These are phyloP conservation scores for Pseudois nayaur DNA, from an alignment of 2,113 vertebrate genomes.

Conservation along the genomic window DNA sequence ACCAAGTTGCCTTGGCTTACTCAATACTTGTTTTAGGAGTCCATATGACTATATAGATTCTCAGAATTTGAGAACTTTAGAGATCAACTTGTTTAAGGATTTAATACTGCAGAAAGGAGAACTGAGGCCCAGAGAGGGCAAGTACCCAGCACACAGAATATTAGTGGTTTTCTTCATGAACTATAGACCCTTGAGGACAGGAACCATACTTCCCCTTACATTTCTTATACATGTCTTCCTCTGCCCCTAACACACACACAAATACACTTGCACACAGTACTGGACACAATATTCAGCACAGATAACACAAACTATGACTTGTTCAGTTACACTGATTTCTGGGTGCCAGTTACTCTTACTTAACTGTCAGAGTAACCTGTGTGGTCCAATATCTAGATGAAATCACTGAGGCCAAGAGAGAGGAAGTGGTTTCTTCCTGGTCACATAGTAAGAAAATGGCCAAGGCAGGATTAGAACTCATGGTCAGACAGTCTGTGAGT, in stretches of 20 bases:
- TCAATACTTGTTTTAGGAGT: background rate
- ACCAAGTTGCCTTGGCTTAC: background rate
- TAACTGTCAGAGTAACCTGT: background rate
- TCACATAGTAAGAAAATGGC: background rate
- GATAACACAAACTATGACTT: background rate
- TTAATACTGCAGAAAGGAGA: constrained; percentile 2
- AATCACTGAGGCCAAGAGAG: background rate
- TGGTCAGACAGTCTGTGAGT: background rate
- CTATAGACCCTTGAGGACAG: background rate
- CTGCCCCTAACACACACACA: background rate
- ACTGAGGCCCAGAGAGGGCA: background rate
- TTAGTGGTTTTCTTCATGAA: background rate
- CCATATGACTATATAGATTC: background rate
- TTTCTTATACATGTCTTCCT: background rate
- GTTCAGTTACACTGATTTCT: background rate
- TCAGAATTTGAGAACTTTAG: constrained; percentile 27
- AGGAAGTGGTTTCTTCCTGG: background rate
- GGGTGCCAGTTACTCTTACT: background rate
- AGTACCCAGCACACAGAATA: background rate
- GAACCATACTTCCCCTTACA: background rate
- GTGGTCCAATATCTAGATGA: background rate
- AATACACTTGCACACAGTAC: background rate
- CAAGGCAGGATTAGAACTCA: background rate
- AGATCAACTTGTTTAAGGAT: background rate
- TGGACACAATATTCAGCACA: background rate